Evolutionary conservation across 1,140 invertebrate species (phyloP).

Genomic region (Cydia fagiglandana): DNA sequence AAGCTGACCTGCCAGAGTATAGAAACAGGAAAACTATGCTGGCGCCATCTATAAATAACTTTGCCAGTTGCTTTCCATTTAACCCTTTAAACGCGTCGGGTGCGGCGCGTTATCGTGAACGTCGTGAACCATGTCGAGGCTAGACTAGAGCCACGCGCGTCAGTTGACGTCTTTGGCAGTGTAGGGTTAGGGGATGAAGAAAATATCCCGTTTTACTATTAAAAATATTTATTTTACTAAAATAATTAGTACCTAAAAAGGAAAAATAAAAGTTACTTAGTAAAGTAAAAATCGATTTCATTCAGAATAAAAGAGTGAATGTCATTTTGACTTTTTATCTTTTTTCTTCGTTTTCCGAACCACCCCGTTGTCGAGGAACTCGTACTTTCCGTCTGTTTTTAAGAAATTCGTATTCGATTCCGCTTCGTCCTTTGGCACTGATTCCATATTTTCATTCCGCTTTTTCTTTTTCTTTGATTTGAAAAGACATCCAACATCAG

Average conservation of each 20-base stretch:
- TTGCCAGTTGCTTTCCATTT: too few relatives aligned
- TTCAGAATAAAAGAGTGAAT: background rate
- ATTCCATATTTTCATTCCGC: background rate
- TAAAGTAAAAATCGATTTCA: background rate
- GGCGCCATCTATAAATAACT: too few relatives aligned
- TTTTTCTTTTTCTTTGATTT: constrained; percentile 40
- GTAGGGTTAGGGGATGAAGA: too few relatives aligned
- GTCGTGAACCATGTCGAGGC: too few relatives aligned
- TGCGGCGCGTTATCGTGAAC: too few relatives aligned
- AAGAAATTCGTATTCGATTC: constrained; percentile 42
- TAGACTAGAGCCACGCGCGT: too few relatives aligned
- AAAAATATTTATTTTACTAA: background rate
- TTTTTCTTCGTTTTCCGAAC: constrained; percentile 19
- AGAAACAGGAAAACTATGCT: too few relatives aligned
- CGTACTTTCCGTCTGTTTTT: constrained; percentile 18
- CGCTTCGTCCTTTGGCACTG: constrained; percentile 21
- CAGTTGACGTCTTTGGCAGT: too few relatives aligned
- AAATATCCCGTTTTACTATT: background rate
- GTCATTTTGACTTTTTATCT: background rate
- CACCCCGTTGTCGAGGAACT: constrained; percentile 16
- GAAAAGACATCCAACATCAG: constrained; percentile 13
- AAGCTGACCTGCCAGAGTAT: too few relatives aligned
- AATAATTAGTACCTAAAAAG: background rate
- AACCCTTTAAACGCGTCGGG: too few relatives aligned
- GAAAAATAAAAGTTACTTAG: background rate